Evolutionary conservation across 1,140 invertebrate genomes (phyloP), one percentile per base, ranked within the genome.

Genomic region (Caligus rogercresseyi): DNA sequence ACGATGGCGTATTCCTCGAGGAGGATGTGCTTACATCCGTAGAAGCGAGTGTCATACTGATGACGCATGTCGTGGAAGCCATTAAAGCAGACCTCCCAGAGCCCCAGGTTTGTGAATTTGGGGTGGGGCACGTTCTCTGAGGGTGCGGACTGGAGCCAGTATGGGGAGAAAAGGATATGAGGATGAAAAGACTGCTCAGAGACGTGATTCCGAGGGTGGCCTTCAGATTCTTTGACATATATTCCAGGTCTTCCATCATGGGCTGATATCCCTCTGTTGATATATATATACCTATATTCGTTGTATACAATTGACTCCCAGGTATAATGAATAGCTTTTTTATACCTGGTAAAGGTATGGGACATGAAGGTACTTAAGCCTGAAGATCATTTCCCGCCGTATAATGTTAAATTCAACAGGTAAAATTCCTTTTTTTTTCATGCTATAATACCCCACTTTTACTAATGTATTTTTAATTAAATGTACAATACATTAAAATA

Each of bases 41-140:
- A 63, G 24, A 63, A 63, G 19, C 25, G 56, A 7, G 79, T 83
- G 66, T 91, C 88, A 69, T 85, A 87, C 68, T 83, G 80, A 70
- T 89, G 86, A 65, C 79, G 76, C 11, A 83, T 79, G 69, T 91
- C 87, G 73, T 83, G 77, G 71, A 91, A 90, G 25, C 83, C 78
- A 67, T 83, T 78, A 66, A 94, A 89, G 71, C 90, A 94, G 0
- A 90, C 87, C 72, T 89, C 81, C 90, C 90, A 94, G n/a, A 94
- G 74, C 54, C 90, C 90, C 13, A 63, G 24, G 16, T 63, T 58
- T n/a, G 61, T 63, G 20, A 63, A 63, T 19, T 54, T 63, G 1
- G 61, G 61, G 16, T 53, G 25, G 16, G 61, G 61, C 3, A 63
- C 14, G 7, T 18, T n/a, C 2, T 56, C 52, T 14, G 43, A 16